Evolutionary conservation across 2,113 vertebrate genomes (phyloP), one percentile per base, ranked within the genome.

Genomic region (Lates calcarifer): DNA sequence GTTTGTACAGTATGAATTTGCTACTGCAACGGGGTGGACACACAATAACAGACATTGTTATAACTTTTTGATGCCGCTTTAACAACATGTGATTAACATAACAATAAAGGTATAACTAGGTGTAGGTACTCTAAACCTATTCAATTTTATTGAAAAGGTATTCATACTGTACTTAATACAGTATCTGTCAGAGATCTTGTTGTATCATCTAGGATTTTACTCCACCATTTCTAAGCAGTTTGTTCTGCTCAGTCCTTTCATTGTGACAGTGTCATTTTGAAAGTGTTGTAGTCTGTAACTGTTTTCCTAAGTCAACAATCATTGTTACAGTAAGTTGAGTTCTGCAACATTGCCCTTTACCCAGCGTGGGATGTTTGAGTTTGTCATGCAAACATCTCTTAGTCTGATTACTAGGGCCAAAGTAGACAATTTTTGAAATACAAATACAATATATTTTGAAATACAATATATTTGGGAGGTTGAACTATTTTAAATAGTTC

Each of bases 291-390:
- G n/a, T 45, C 22, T 58, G 56, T 7, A 49, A 12, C 22, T 64
- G 1, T 45, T 53, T 24, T 15, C 22, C 1, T 3, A 10, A 47
- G 28, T 77, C 9, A 49, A 3, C 0, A 6, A 20, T 69, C 10
- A 29, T 11, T 43, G 6, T 47, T 51, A 49, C 39, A 57, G 7
- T 60, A 15, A 53, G 15, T 8, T 20, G 17, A 12, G 5, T 60
- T 35, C 43, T 67, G 24, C 24, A 71, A 77, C n/a, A 20, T 4
- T 86, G 83, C 66, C 62, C 86, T 88, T 90, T 86, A 81, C 43
- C 60, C 77, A 49, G 66, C 0, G 6, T 57, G 56, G 43, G 57
- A 69, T 86, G 66, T 65, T 90, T 71, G 77, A 67, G 37, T 74
- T 80, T 51, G 24, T 28, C 43, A 18, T 45, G 66, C 43, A 73